Evolutionary conservation across 2,888 invertebrate genomes (phyloP).

Genomic region (Abrostola triplasia): DNA sequence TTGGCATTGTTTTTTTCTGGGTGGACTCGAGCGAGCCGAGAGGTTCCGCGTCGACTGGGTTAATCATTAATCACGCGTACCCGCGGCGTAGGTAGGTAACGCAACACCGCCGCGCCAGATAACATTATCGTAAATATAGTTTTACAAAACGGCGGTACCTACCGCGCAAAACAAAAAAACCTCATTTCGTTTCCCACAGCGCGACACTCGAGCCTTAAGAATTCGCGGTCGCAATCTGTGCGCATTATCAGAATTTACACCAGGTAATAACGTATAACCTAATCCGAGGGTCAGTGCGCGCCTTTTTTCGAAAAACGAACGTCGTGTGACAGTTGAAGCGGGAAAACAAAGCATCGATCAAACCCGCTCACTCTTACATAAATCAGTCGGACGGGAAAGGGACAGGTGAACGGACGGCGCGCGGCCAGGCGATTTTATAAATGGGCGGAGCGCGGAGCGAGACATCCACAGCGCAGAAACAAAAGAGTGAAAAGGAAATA

Average conservation of each 20-base stretch:
- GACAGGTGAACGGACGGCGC: conserved; percentile 85
- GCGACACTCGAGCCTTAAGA: conserved; percentile 78
- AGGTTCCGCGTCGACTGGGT: conserved; percentile 68
- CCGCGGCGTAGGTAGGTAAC: conserved; percentile 75
- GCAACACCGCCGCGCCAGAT: conserved; percentile 78
- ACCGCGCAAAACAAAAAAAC: conserved; percentile 76
- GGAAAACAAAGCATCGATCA: conserved; percentile 87
- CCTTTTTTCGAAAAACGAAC: conserved; percentile 75
- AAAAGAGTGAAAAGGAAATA: conserved; percentile 86
- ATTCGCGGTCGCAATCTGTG: conserved; percentile 78
- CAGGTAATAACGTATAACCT: conserved; percentile 76
- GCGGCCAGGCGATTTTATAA: conserved; percentile 86
- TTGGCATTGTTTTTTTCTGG: conserved; percentile 70
- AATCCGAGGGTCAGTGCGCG: conserved; percentile 66
- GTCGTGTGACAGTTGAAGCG: conserved; percentile 76
- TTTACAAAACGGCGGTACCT: conserved; percentile 81
- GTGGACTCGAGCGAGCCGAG: conserved; percentile 52
- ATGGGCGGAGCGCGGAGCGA: conserved; percentile 86
- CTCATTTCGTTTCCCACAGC: conserved; percentile 70
- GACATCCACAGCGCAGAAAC: conserved; percentile 84
- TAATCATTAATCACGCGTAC: conserved; percentile 78
- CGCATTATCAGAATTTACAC: conserved; percentile 83
- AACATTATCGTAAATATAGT: conserved; percentile 86
- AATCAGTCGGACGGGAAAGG: conserved; percentile 86
- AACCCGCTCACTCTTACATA: conserved; percentile 87